A percentile compares a stretch with the other conserved stretches of the same genome.
Conservation (phyloP, 2,888 invertebrate species). For the Ormyrus thymus region DNA sequence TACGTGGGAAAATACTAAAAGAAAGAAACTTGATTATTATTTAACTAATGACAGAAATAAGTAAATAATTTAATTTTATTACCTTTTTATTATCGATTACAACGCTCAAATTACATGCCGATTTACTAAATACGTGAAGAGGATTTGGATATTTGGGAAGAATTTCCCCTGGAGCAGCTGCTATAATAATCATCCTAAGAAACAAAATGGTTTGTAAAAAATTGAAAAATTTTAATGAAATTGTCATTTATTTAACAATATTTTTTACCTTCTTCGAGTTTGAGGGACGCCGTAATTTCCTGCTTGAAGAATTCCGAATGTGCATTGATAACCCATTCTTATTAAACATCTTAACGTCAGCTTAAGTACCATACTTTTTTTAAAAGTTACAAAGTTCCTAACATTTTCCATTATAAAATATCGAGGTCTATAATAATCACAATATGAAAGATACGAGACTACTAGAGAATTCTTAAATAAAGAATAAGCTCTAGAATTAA, state of each 20-base stretch:
- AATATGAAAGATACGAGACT: slow-evolving; percentile 87
- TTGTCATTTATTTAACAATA: slow-evolving; percentile 29
- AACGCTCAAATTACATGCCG: slow-evolving; percentile 81
- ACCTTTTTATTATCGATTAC: slow-evolving; percentile 79
- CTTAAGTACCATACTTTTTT: slow-evolving; percentile 87
- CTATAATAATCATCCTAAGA: slow-evolving; percentile 82
- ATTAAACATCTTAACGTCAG: slow-evolving; percentile 85
- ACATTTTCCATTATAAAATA: slow-evolving; percentile 92
- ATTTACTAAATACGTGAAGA: slow-evolving; percentile 84
- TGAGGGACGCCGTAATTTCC: slow-evolving; percentile 91
- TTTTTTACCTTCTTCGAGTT: slow-evolving; percentile 81
- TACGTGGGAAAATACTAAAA: slow-evolving; percentile 75
- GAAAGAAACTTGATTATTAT: not conserved
- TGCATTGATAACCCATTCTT: slow-evolving; percentile 91
- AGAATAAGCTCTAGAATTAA: slow-evolving; percentile 89
- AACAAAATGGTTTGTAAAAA: too few species aligned
- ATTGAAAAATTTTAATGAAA: slow-evolving; percentile 53
- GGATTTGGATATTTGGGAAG: slow-evolving; percentile 89
- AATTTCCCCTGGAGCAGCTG: slow-evolving; percentile 86
- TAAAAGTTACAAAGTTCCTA: slow-evolving; percentile 89
- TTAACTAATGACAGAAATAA: not conserved
- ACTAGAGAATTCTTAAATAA: slow-evolving; percentile 90
- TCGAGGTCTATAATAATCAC: slow-evolving; percentile 89
- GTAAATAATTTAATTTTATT: slow-evolving; percentile 11
- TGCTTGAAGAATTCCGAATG: slow-evolving; percentile 90